These are phyloP conservation scores for Coreius guichenoti DNA, from an alignment of 2,797 vertebrate genomes.

Conservation along the genomic window DNA sequence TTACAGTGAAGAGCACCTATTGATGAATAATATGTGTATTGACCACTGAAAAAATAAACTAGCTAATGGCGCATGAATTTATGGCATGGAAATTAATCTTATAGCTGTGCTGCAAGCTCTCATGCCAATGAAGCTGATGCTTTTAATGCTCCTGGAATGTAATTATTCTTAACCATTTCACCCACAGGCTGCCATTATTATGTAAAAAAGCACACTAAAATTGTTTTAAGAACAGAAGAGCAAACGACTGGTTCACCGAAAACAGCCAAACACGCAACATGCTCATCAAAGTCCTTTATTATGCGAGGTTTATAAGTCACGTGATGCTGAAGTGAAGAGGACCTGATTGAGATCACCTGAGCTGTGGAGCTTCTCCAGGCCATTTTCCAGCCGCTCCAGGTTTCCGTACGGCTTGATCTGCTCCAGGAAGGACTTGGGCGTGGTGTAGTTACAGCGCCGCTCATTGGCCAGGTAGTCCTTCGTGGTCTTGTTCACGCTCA, in stretches of 20 bases:
- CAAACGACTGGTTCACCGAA: no score
- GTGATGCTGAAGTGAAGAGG: background rate
- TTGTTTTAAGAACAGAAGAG: background rate
- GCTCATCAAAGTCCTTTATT: background rate
- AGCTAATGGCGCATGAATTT: slow-evolving; percentile 19
- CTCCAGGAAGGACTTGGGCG: slow-evolving; percentile 95
- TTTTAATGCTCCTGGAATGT: slow-evolving; percentile 21
- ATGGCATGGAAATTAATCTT: slow-evolving; percentile 9
- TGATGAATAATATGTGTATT: slow-evolving; percentile 14
- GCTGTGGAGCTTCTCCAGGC: slow-evolving; percentile 91
- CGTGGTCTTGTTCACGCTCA: slow-evolving; percentile 87
- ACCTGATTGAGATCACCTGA: slow-evolving; percentile 77
- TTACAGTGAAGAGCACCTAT: slow-evolving; percentile 8
- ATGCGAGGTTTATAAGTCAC: background rate
- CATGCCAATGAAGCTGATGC: background rate
- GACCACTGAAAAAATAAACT: slow-evolving; percentile 21
- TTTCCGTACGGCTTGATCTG: slow-evolving; percentile 92
- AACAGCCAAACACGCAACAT: no score
- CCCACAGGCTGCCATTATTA: background rate
- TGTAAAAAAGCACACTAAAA: background rate
- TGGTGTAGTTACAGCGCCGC: slow-evolving; percentile 92
- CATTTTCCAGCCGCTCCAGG: slow-evolving; percentile 89
- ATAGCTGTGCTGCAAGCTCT: slow-evolving; percentile 9
- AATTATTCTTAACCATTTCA: background rate
- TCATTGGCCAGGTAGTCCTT: slow-evolving; percentile 87